Evolutionary conservation across 1,140 invertebrate genomes (phyloP).

Genomic region (Heliconius eleuchia): DNA sequence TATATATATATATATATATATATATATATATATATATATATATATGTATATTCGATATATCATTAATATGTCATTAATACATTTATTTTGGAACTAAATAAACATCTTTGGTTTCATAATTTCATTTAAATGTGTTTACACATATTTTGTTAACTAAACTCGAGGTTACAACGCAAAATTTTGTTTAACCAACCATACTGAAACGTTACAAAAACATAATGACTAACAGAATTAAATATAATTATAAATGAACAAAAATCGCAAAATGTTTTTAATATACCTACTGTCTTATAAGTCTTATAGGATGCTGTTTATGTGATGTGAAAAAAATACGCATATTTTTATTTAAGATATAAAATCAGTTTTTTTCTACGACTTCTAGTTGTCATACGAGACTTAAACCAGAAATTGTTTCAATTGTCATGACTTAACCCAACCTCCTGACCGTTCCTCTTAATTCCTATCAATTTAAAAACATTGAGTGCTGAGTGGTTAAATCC

Average conservation of each 20-base stretch:
- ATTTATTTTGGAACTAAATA: neutral
- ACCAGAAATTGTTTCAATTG: neutral
- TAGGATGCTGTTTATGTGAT: neutral
- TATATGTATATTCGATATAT: neutral
- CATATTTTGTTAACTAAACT: neutral
- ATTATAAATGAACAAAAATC: neutral
- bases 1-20: too few relatives aligned
- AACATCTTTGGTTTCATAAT: neutral
- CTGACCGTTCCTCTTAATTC: too few relatives aligned
- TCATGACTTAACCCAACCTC: neutral
- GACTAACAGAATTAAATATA: neutral
- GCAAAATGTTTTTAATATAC: neutral
- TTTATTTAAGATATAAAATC: neutral
- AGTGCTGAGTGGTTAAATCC: too few relatives aligned
- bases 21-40: too few relatives aligned
- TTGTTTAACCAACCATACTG: constrained; percentile 12
- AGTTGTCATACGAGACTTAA: too few relatives aligned
- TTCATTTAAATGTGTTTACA: neutral
- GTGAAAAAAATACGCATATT: neutral
- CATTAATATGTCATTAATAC: neutral
- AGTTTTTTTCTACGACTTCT: neutral
- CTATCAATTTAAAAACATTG: too few relatives aligned
- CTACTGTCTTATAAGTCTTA: neutral
- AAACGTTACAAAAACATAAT: constrained; percentile 10
- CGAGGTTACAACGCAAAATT: constrained; percentile 2